These are phyloP conservation scores for Cynocephalus volans DNA, from an alignment of 2,113 vertebrate genomes.

Conservation along the genomic window DNA sequence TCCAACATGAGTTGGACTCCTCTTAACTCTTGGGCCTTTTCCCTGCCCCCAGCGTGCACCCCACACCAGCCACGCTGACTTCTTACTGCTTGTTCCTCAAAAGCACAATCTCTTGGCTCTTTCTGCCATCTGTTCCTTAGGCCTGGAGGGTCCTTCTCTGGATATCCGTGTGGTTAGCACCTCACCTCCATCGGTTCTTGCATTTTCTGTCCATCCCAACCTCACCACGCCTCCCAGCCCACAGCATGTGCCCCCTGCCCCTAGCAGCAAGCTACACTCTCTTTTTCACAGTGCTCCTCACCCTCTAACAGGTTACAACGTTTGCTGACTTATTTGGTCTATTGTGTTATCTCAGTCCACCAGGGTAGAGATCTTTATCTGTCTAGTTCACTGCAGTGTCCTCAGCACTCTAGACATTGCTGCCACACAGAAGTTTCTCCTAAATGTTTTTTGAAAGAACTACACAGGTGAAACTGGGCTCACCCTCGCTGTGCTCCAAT, in stretches of 20 bases:
- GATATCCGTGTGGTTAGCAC: rapidly evolving
- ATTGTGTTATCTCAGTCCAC: neutral
- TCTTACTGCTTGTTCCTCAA: neutral
- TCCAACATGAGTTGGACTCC: neutral
- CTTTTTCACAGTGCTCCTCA: neutral
- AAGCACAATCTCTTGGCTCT: neutral
- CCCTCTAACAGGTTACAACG: neutral
- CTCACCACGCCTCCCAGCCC: neutral
- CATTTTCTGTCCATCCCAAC: rapidly evolving
- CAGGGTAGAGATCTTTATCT: neutral
- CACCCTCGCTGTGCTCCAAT: neutral
- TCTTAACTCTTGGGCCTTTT: neutral
- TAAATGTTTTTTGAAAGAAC: neutral
- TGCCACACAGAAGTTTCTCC: neutral
- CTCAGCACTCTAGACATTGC: neutral
- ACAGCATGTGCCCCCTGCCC: too few relatives aligned
- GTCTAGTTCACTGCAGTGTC: neutral
- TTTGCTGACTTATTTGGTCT: neutral
- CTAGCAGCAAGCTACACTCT: too few relatives aligned
- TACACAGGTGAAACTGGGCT: neutral
- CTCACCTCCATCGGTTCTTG: neutral
- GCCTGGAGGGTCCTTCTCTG: neutral
- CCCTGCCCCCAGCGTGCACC: too few relatives aligned
- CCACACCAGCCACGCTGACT: neutral
- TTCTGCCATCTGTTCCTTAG: neutral